Evolutionary conservation across 2,113 vertebrate genomes (phyloP).

Genomic region (Triplophysa rosa): DNA sequence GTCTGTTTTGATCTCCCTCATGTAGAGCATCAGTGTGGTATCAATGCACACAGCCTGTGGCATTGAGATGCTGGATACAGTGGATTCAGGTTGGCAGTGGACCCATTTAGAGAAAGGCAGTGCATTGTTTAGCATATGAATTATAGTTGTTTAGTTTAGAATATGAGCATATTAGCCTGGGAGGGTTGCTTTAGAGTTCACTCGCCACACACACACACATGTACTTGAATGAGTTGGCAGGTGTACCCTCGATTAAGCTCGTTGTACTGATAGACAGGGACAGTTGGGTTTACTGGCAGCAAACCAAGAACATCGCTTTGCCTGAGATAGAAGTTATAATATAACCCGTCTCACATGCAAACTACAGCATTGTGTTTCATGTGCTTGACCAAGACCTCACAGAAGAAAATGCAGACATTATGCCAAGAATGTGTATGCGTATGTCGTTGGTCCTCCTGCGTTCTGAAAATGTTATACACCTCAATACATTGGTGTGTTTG

Average conservation of each 20-base stretch:
- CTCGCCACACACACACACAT: constrained; percentile 26
- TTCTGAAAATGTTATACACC: background rate
- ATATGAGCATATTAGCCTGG: background rate
- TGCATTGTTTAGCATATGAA: constrained; percentile 37
- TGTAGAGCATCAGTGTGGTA: constrained; percentile 26
- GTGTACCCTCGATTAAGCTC: constrained; percentile 56
- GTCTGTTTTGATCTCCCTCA: constrained; percentile 21
- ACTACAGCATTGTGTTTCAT: constrained; percentile 49
- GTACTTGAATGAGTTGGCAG: constrained; percentile 48
- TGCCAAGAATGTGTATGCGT: constrained; percentile 18
- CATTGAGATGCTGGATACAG: background rate
- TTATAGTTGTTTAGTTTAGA: no score
- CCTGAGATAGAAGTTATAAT: constrained; percentile 61
- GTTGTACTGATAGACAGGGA: constrained; percentile 65
- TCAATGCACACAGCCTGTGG: constrained; percentile 13
- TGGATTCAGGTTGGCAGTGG: constrained; percentile 12
- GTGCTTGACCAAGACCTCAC: constrained; percentile 17
- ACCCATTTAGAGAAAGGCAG: constrained; percentile 24
- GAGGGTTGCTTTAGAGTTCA: constrained; percentile 9
- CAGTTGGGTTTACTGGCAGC: constrained; percentile 65
- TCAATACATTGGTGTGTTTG: constrained; percentile 25
- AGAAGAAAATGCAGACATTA: background rate
- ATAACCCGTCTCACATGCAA: constrained; percentile 54
- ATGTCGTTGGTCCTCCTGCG: background rate
- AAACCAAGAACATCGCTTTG: constrained; percentile 57